Evolutionary conservation across 2,113 vertebrate genomes (phyloP).

Genomic region (Ptychochromis oligacanthus): DNA sequence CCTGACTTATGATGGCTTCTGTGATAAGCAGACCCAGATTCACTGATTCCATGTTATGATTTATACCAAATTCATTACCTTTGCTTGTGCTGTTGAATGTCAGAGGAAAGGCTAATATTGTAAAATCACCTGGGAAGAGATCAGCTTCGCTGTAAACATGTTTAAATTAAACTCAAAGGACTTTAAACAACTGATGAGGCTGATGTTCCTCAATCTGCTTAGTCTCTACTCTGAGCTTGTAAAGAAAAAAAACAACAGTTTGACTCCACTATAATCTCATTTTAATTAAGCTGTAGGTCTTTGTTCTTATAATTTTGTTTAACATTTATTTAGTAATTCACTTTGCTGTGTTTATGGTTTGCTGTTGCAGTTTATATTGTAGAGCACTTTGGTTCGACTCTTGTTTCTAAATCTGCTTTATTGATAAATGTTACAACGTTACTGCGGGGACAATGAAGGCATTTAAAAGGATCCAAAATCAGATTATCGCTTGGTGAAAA

Average conservation of each 20-base stretch:
- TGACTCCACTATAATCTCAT: no score
- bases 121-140: not conserved
- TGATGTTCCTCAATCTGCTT: rapidly evolving
- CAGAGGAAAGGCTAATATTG: not conserved
- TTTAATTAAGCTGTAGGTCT: no score
- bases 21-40: not conserved
- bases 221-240: no score
- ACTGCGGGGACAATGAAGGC: no score
- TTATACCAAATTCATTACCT: not conserved
- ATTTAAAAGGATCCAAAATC: no score
- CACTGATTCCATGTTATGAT: not conserved
- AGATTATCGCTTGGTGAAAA: no score
- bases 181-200: rapidly evolving
- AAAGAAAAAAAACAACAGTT: not conserved
- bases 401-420: not conserved
- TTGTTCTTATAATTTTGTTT: no score
- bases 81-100: not conserved
- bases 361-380: rapidly evolving
- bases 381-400: not conserved
- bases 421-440: no score
- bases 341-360: no score
- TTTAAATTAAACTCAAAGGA: not conserved
- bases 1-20: not conserved
- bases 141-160: not conserved
- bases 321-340: no score